These are phyloP conservation scores for Ridgeia piscesae DNA, from an alignment of 1,140 invertebrate genomes.

Conservation along the genomic window DNA sequence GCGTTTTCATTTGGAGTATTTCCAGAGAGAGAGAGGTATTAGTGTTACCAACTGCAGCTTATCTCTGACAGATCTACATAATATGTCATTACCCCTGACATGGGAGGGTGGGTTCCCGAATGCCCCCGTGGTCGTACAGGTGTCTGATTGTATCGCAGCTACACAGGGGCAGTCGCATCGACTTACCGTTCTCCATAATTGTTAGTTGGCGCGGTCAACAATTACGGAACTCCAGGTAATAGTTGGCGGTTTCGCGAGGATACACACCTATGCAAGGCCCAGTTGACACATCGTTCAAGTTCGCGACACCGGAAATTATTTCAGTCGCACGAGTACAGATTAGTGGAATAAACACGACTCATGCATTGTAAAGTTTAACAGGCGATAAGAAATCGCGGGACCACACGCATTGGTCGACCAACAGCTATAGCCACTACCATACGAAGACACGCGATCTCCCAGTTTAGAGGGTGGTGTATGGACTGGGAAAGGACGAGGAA, in stretches of 20 bases:
- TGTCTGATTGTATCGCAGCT: neutral
- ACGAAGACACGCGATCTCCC: neutral
- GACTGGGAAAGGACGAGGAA: too few species aligned
- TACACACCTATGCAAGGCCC: neutral
- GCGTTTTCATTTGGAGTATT: neutral
- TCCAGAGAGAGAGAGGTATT: neutral
- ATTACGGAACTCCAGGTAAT: neutral
- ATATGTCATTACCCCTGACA: neutral
- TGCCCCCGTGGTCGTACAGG: neutral
- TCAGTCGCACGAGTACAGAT: neutral
- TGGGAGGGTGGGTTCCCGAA: neutral
- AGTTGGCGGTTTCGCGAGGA: neutral
- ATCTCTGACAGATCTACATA: neutral
- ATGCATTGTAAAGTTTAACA: neutral
- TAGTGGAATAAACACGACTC: neutral
- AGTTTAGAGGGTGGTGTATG: neutral
- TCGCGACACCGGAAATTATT: neutral
- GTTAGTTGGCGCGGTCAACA: neutral
- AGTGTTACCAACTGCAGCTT: neutral
- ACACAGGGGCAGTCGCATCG: neutral
- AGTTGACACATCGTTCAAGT: neutral
- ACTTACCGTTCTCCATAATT: neutral
- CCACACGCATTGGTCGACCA: neutral
- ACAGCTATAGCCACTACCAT: neutral
- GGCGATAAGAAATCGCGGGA: neutral